Evolutionary conservation across 2,888 invertebrate genomes (phyloP).

Genomic region (Cosmopolites sordidus): DNA sequence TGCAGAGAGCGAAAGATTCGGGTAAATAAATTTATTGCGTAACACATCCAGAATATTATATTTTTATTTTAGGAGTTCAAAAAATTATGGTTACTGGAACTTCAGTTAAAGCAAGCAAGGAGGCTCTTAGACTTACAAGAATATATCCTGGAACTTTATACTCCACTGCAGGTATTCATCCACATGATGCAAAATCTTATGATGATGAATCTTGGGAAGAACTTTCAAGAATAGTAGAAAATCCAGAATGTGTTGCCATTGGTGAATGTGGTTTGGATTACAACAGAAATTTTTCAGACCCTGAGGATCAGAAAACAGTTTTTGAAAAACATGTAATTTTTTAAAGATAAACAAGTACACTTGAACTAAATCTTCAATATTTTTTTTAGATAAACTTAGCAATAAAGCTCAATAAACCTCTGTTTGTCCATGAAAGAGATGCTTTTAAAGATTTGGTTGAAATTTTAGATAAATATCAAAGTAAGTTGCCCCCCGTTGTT

Average conservation of each 20-base stretch:
- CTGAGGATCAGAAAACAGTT: constrained; percentile 77
- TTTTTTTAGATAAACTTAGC: constrained; percentile 72
- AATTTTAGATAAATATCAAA: constrained; percentile 57
- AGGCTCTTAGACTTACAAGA: constrained; percentile 81
- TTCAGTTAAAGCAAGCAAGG: constrained; percentile 84
- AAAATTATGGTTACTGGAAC: constrained; percentile 93
- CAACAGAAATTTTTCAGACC: constrained; percentile 90
- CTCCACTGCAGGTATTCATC: constrained; percentile 91
- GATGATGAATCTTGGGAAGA: constrained; percentile 75
- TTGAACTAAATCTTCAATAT: constrained; percentile 1
- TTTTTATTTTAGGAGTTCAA: constrained; percentile 66
- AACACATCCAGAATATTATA: neutral
- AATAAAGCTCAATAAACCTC: constrained; percentile 78
- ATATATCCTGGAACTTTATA: constrained; percentile 88
- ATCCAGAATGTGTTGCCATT: constrained; percentile 87
- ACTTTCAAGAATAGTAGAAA: constrained; percentile 68
- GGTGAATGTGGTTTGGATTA: constrained; percentile 95
- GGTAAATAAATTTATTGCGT: constrained; percentile 52
- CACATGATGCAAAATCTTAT: constrained; percentile 88
- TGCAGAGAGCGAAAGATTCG: constrained; percentile 88
- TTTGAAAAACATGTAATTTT: constrained; percentile 76
- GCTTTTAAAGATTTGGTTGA: constrained; percentile 81
- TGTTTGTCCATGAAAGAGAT: constrained; percentile 88
- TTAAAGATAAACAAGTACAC: neutral
- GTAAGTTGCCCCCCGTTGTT: constrained; percentile 70